Base-by-base conservation (phyloP, 2,888 invertebrate genomes). In the Sinopyrophorus schimmeli region DNA sequence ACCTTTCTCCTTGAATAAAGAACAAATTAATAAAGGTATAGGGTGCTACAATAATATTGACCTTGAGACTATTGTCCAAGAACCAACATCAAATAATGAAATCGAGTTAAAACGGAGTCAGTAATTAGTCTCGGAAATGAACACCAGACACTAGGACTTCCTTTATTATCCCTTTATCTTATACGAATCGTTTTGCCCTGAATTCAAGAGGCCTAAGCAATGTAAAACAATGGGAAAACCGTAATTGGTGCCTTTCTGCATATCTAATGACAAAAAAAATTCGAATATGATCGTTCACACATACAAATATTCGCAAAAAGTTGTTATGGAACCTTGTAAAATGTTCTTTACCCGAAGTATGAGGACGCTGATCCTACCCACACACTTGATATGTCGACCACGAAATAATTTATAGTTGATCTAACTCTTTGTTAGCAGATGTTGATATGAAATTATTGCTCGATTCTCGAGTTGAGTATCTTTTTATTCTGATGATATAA, bases 71-170 rank as follows among this genome's bases (percentile, higher is more conserved):
- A 46, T 16, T 37, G 48, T 49, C 52, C 49, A 48, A 52, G 46
- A 53, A 46, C 42, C 23, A 35, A 27, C 28, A 37, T 37, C 21
- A 28, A 30, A 46, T 37, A 47, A 42, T 35, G 34, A 47, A 47
- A 46, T 52, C 43, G 34, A 18, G 32, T 47, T 40, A 46, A 48
- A 49, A 41, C 44, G 51, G 49, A 47, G 50, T 43, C 53, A 53
- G 57, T 57, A 61, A 62, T 62, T 60, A 61, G 58, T 54, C 54
- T 53, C 55, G 58, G 52, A 57, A 59, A 61, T 58, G 57, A 59
- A 59, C 59, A 56, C 51, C 59, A 58, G 59, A 59, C 59, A 52
- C 50, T 46, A 52, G 54, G 46, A 56, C 61, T 64, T 64, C 63
- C 63, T 64, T 62, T 55, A 63, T 63, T 63, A 63, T 53, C 40